Percentiles rank a stretch among this genome's conserved stretches.
Evolutionary conservation across 2,888 invertebrate species (phyloP).

Genomic region (Myathropa florea): DNA sequence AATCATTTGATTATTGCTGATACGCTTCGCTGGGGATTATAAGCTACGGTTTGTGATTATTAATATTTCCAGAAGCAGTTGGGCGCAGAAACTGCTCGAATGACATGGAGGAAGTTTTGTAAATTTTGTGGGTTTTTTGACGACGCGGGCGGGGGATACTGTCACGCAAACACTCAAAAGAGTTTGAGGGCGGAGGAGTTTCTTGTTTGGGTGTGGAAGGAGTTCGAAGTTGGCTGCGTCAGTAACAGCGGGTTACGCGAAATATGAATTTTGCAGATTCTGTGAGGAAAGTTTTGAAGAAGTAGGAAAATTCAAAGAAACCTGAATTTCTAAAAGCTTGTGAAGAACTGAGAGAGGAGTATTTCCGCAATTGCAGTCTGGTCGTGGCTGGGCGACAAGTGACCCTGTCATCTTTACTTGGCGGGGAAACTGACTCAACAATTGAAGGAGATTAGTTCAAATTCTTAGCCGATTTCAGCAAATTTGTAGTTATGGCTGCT

Average conservation of each 20-base stretch:
- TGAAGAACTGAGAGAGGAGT: no score
- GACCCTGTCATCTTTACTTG: no score
- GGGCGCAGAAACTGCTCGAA: neutral
- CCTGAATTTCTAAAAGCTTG: no score
- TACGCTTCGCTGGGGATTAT: slow-evolving; percentile 32
- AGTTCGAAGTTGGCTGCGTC: neutral
- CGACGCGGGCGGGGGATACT: neutral
- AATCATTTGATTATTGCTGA: slow-evolving; percentile 49
- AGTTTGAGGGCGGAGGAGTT: neutral
- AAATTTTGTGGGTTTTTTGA: neutral
- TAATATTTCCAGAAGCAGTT: slow-evolving; percentile 43
- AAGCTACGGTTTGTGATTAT: slow-evolving; percentile 46
- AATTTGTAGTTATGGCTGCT: no score
- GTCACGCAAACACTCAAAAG: neutral
- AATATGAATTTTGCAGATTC: neutral
- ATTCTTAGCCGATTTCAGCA: no score
- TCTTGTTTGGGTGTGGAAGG: neutral
- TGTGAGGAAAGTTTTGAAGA: no score
- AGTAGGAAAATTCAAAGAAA: no score
- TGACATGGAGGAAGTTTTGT: neutral
- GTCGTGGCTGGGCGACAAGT: no score
- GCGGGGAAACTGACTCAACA: no score
- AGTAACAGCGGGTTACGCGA: neutral
- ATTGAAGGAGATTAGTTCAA: no score
- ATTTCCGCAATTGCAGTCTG: no score